Evolutionary conservation across 2,888 invertebrate species (phyloP).

Genomic region (Phrixothrix hirtus): DNA sequence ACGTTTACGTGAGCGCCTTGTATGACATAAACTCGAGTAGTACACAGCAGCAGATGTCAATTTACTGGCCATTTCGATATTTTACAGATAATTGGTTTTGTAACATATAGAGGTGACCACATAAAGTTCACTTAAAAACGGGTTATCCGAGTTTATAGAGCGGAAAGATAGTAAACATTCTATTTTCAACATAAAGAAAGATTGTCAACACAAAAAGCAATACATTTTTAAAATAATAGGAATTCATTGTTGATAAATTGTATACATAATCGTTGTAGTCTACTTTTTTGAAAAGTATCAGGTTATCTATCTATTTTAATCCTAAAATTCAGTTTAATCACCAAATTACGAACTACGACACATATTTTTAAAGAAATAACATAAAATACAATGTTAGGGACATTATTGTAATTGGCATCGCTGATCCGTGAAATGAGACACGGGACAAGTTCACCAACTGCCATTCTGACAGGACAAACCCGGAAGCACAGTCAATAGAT

Average conservation of each 20-base stretch:
- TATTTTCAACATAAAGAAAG: conserved; percentile 10
- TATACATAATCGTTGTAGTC: too few relatives aligned
- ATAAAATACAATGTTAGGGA: conserved; percentile 18
- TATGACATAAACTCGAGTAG: conserved; percentile 1
- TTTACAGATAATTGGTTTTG: conserved; percentile 46
- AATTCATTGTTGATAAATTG: too few relatives aligned
- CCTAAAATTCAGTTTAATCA: too few relatives aligned
- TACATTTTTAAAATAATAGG: too few relatives aligned
- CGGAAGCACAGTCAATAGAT: conserved; percentile 25
- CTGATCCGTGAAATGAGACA: conserved; percentile 30
- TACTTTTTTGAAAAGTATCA: too few relatives aligned
- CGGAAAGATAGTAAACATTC: conserved; percentile 24
- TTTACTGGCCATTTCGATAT: conserved; percentile 47
- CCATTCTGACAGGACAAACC: conserved; percentile 20
- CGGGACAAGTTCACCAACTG: conserved; percentile 17
- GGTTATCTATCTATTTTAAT: too few relatives aligned
- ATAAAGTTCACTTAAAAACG: conserved; percentile 35
- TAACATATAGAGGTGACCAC: conserved; percentile 40
- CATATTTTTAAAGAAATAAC: too few relatives aligned
- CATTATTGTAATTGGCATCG: conserved; percentile 28
- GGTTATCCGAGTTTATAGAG: conserved; percentile 27
- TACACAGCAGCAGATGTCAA: conserved; percentile 42
- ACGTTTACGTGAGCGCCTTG: too few relatives aligned
- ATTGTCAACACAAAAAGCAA: too few relatives aligned
- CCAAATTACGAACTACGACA: too few relatives aligned